These are phyloP conservation scores for Caenorhabditis sp. DNA, from an alignment of 2,888 invertebrate species.

Conservation along the genomic window DNA sequence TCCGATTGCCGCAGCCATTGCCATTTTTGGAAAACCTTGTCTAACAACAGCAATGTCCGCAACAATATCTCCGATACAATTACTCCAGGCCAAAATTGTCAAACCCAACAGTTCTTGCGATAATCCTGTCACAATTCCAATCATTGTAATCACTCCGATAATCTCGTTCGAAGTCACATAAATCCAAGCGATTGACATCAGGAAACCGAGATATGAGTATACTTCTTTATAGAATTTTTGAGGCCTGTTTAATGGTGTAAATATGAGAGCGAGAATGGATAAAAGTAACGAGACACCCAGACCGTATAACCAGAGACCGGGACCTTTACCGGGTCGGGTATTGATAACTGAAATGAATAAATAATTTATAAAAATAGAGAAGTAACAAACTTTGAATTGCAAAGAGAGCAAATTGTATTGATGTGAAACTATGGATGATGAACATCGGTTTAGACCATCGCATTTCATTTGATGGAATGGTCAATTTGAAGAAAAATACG, in stretches of 20 bases:
- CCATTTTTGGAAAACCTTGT: constrained; percentile 78
- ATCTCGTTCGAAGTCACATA: constrained; percentile 77
- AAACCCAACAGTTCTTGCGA: constrained; percentile 74
- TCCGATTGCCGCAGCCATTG: constrained; percentile 78
- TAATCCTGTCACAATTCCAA: constrained; percentile 75
- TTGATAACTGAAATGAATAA: neutral
- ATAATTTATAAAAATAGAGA: too few species aligned
- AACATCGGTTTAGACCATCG: constrained; percentile 76
- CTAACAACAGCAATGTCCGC: constrained; percentile 77
- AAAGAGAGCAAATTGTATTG: constrained; percentile 70
- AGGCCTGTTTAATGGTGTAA: constrained; percentile 49
- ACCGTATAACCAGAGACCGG: constrained; percentile 53
- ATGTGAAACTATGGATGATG: constrained; percentile 74
- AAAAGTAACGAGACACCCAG: constrained; percentile 51
- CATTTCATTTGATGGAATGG: constrained; percentile 75
- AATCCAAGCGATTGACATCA: constrained; percentile 76
- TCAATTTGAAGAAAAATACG: constrained; percentile 74
- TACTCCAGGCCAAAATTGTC: constrained; percentile 78
- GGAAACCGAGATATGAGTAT: constrained; percentile 75
- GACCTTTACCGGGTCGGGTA: constrained; percentile 19
- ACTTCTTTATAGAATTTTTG: constrained; percentile 58
- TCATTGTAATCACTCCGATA: constrained; percentile 75
- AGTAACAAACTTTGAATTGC: constrained; percentile 20
- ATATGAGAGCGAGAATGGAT: constrained; percentile 40
- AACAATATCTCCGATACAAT: constrained; percentile 77